Percentiles rank a stretch among this genome's conserved stretches.
These are phyloP conservation scores for Balanococcus diminutus DNA, from an alignment of 2,888 invertebrate genomes.

Conservation along the genomic window DNA sequence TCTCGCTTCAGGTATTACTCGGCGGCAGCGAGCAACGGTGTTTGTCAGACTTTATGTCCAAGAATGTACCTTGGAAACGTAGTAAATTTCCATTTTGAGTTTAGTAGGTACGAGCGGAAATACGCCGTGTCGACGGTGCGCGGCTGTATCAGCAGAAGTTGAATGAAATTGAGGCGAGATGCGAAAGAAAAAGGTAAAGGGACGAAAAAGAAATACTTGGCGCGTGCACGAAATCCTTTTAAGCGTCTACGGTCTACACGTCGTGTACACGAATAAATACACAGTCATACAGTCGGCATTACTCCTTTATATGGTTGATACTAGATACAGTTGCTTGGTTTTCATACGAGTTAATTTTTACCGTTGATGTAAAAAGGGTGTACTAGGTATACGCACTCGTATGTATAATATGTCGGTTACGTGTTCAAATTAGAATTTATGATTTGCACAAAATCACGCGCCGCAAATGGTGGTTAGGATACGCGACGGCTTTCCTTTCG, in stretches of 20 bases:
- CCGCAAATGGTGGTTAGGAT: neutral
- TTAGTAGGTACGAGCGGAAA: neutral
- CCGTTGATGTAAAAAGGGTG: neutral
- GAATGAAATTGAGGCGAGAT: slow-evolving; percentile 6
- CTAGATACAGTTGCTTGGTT: neutral
- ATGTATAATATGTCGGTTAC: neutral
- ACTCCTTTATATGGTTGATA: neutral
- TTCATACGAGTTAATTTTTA: neutral
- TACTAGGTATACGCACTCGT: neutral
- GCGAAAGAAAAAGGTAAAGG: neutral
- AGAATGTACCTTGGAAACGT: neutral
- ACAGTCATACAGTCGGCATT: neutral
- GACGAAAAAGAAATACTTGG: neutral
- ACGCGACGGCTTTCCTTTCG: neutral
- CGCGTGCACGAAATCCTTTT: slow-evolving; percentile 3
- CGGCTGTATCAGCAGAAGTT: neutral
- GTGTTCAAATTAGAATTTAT: slow-evolving; percentile 28
- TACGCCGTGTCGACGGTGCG: neutral
- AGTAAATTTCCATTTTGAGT: slow-evolving; percentile 24
- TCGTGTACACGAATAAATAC: too few species aligned
- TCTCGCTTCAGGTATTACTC: neutral
- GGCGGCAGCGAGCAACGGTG: neutral
- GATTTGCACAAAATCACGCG: slow-evolving; percentile 6
- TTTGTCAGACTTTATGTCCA: neutral
- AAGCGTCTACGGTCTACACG: neutral